Evolutionary conservation across 1,140 invertebrate genomes (phyloP).

Genomic region (Achatina immaculata): DNA sequence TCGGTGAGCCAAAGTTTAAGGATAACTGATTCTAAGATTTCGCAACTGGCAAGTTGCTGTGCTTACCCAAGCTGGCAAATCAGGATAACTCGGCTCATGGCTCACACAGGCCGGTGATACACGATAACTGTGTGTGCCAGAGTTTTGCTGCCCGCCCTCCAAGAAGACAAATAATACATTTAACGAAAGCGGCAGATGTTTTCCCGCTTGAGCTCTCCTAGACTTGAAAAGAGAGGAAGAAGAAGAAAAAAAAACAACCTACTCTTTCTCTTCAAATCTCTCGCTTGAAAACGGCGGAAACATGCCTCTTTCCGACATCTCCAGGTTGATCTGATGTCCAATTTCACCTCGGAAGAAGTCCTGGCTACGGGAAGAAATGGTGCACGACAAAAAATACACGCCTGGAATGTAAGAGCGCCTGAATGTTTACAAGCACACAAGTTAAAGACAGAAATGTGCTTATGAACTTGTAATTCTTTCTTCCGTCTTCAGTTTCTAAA

Average conservation of each 20-base stretch:
- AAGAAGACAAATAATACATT: neutral
- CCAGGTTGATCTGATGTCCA: neutral
- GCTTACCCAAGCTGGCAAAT: neutral
- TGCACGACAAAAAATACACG: no score
- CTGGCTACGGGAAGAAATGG: neutral
- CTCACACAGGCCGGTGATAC: neutral
- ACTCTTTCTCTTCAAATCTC: neutral
- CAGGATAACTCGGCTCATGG: neutral
- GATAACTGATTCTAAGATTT: neutral
- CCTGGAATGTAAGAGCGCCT: no score
- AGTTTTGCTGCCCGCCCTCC: neutral
- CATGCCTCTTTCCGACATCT: neutral
- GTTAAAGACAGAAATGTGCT: no score
- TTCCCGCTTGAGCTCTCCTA: neutral
- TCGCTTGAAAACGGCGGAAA: neutral
- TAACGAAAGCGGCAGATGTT: neutral
- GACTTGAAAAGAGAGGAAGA: no score
- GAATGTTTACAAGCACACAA: no score
- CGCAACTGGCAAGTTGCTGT: neutral
- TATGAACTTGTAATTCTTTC: no score
- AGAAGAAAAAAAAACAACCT: no score
- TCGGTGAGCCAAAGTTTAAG: no score
- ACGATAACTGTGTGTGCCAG: neutral
- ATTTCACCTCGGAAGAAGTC: neutral
- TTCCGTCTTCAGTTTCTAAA: no score